Percentiles rank a stretch among this genome's conserved stretches.
Conservation (phyloP, 2,797 vertebrate species). For the Anableps anableps region DNA sequence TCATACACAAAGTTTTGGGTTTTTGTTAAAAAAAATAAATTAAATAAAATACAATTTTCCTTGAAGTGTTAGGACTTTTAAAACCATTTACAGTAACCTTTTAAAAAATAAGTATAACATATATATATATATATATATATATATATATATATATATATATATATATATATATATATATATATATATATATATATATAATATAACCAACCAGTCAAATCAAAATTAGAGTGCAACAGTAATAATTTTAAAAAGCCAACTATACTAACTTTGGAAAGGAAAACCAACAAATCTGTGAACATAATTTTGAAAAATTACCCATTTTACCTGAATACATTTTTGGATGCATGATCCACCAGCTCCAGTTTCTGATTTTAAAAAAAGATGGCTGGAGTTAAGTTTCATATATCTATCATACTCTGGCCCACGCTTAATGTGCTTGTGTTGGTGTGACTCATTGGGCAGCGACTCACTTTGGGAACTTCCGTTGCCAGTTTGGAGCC, state of each 20-base stretch:
- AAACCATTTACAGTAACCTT: too few relatives aligned
- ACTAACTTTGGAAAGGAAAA: background rate
- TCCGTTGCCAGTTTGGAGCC: background rate
- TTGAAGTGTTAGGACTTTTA: background rate
- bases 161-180: too few relatives aligned
- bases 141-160: too few relatives aligned
- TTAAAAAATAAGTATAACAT: too few relatives aligned
- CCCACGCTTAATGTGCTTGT: background rate
- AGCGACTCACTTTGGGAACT: background rate
- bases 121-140: too few relatives aligned
- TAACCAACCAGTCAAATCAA: background rate
- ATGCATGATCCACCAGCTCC: background rate
- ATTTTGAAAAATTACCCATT: background rate
- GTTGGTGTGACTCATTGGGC: slow-evolving; percentile 1
- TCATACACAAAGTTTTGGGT: background rate
- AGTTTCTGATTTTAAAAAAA: background rate
- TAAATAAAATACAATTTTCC: background rate
- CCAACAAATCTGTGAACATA: background rate
- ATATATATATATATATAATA: too few relatives aligned
- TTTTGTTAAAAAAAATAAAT: background rate
- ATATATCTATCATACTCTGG: background rate
- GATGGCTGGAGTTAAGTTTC: background rate
- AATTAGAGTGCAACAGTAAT: background rate
- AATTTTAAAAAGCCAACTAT: background rate
- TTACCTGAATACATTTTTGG: too few relatives aligned